A percentile compares a stretch with the other conserved stretches of the same genome.
Conservation (phyloP, 2,113 vertebrate species). For the Pandion haliaetus region DNA sequence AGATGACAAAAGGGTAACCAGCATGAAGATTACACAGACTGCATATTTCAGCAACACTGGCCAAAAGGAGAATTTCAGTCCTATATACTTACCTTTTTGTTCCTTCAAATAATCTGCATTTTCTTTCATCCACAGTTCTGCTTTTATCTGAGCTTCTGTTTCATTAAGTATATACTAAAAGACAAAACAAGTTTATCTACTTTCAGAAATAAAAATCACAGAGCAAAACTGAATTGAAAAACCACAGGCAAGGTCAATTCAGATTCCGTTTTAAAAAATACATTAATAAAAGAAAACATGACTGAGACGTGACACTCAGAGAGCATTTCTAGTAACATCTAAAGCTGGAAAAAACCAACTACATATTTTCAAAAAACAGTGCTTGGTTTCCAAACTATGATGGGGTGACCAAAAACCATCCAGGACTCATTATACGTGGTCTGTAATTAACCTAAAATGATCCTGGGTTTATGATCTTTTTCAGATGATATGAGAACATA, state of each 20-base stretch:
- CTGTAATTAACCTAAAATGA: slow-evolving; percentile 22
- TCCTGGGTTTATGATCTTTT: neutral
- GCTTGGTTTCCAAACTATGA: neutral
- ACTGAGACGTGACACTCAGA: neutral
- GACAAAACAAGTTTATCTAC: slow-evolving; percentile 16
- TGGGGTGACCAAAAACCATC: neutral
- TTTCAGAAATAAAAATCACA: slow-evolving; percentile 20
- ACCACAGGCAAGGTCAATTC: neutral
- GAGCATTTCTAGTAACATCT: neutral
- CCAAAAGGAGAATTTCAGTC: slow-evolving; percentile 17
- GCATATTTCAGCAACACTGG: neutral
- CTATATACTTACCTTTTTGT: slow-evolving; percentile 83
- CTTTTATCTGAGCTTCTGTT: slow-evolving; percentile 89
- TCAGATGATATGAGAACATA: neutral
- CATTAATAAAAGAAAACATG: neutral
- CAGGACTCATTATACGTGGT: neutral
- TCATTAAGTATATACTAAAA: slow-evolving; percentile 92
- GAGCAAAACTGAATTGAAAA: neutral
- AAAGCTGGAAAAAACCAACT: neutral
- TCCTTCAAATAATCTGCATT: slow-evolving; percentile 95
- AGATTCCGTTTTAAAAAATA: neutral
- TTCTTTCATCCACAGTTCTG: slow-evolving; percentile 93
- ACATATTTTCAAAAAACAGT: neutral
- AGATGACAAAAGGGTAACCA: slow-evolving; percentile 32
- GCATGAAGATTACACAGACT: slow-evolving; percentile 35